Evolutionary conservation across 2,797 vertebrate genomes (phyloP), one percentile per base, ranked within the genome.

Genomic region (Coregonus sp.): DNA sequence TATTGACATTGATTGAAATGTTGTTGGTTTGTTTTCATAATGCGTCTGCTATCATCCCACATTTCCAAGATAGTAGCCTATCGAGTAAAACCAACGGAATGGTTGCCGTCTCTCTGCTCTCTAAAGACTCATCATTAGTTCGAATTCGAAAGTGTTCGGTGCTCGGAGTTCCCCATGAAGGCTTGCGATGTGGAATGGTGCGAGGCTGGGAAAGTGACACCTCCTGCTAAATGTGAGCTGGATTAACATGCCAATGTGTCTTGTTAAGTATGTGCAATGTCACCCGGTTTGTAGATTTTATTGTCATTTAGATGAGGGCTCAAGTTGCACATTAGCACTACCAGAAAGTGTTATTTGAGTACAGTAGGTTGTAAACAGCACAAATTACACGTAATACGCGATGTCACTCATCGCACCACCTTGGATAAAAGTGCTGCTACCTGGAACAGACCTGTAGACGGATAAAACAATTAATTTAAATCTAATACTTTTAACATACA

Each of bases 211-310:
- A 92, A 93, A 93, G 86, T 90, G 87, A 92, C 93, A 90, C 93
- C 92, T 94, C 81, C 80, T 73, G 76, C 84, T 88, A 90, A 92
- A 91, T 85, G 90, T 87, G 75, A 84, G 73, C 76, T 77, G 84
- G 90, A 95, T 94, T 94, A 93, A 86, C 94, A 95, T 93, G 82
- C 86, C 89, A 94, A 91, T 91, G 91, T 89, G 83, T 74, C 80
- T 80, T 93, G 90, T 92, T 94, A 92, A 93, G 82, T 89, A 90
- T 77, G 89, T 92, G 92, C 90, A 86, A 91, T 90, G 92, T 92
- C 90, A 90, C 87, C 84, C 90, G 86, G 85, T 94, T 93, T 94
- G 92, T 91, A 86, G 59, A 80, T 82, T 81, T 85, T 89, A 85
- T 94, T 94, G 93, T 94, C 85, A 93, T 95, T 94, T 81, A 92